Conservation (phyloP, 2,113 vertebrate species). For the Oncorhynchus clarkii region DNA sequence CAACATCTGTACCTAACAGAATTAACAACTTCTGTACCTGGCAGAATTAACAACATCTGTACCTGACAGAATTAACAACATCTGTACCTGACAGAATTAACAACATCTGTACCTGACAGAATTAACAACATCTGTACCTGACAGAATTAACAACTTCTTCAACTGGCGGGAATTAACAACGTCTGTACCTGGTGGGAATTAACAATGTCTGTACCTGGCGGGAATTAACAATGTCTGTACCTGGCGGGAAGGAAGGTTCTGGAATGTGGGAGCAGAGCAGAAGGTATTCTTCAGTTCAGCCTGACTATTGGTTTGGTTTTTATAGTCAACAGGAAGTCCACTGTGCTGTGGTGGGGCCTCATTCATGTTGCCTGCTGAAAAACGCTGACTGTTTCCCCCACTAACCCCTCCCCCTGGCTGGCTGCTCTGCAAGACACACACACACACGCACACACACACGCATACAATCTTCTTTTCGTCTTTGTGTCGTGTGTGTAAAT, state of each 20-base stretch:
- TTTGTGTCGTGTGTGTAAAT: constrained; percentile 11
- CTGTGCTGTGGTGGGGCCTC: constrained; percentile 56
- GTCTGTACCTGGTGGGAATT: too few relatives aligned
- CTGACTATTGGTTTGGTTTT: constrained; percentile 63
- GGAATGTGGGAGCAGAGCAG: constrained; percentile 60
- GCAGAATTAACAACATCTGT: too few relatives aligned
- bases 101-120: too few relatives aligned
- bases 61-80: too few relatives aligned
- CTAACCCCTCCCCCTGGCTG: constrained; percentile 55
- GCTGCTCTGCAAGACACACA: constrained; percentile 37
- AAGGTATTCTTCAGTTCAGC: constrained; percentile 45
- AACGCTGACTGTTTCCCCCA: constrained; percentile 71
- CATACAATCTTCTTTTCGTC: constrained; percentile 32
- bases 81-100: too few relatives aligned
- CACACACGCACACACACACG: constrained; percentile 25
- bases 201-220: too few relatives aligned
- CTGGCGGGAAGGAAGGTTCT: constrained; percentile 53
- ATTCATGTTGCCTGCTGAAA: constrained; percentile 69
- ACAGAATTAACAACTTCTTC: too few relatives aligned
- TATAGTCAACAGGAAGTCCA: constrained; percentile 73
- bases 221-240: constrained; percentile 40
- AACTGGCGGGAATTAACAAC: too few relatives aligned
- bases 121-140: too few relatives aligned
- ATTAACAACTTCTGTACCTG: too few relatives aligned
- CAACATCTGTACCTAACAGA: too few relatives aligned